Percentiles rank a stretch among this genome's conserved stretches.
Conservation (phyloP, 2,888 invertebrate genomes). For the Scaptomyza reducta region DNA sequence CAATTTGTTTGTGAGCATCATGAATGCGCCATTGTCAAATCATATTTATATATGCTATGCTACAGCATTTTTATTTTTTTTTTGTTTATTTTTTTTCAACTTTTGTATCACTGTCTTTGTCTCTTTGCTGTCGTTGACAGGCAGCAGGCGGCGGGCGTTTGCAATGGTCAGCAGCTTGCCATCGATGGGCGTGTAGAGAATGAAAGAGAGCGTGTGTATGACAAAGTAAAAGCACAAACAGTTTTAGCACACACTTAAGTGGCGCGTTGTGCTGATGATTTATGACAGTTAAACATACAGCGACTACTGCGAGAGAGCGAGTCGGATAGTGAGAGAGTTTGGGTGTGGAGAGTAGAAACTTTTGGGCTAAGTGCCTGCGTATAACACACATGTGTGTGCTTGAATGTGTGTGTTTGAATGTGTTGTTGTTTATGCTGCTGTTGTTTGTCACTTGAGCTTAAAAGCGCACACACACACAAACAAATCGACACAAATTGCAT, state of each 20-base stretch:
- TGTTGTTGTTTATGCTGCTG: constrained; percentile 18
- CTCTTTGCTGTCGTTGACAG: constrained; percentile 53
- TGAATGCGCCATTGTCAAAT: constrained; percentile 49
- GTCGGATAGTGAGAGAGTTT: not conserved
- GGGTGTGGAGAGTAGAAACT: constrained; percentile 25
- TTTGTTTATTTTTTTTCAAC: not conserved
- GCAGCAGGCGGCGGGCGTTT: constrained; percentile 45
- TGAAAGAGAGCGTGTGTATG: constrained; percentile 25
- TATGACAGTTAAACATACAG: constrained; percentile 56
- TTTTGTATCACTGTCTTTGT: constrained; percentile 13
- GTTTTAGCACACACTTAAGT: constrained; percentile 79
- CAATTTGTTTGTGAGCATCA: constrained; percentile 49
- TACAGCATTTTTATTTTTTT: constrained; percentile 34
- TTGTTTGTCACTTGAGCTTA: constrained; percentile 53
- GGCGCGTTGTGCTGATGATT: constrained; percentile 75
- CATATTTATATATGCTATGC: constrained; percentile 41
- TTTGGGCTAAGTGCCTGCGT: constrained; percentile 60
- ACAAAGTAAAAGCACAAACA: constrained; percentile 71
- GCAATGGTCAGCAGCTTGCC: constrained; percentile 61
- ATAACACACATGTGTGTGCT: not conserved
- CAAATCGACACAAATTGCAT: constrained; percentile 76
- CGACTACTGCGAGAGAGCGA: constrained; percentile 5
- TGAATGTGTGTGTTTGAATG: constrained; percentile 13
- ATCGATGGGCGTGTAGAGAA: constrained; percentile 51
- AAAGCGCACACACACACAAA: constrained; percentile 48